These are phyloP conservation scores for Phyllostomus hastatus DNA, from an alignment of 2,113 vertebrate species.

Conservation along the genomic window DNA sequence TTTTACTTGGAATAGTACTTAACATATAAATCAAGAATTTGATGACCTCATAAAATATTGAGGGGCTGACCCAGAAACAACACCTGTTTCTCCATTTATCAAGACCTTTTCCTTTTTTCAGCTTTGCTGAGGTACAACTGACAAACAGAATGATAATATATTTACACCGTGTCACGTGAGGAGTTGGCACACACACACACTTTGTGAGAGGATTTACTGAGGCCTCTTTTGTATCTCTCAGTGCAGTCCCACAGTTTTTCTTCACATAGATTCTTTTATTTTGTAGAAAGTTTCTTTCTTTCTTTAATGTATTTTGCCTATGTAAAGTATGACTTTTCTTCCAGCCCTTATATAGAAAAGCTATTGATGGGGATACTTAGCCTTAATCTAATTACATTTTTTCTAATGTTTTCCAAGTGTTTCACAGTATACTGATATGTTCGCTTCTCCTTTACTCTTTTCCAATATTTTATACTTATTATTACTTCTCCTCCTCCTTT, in stretches of 20 bases:
- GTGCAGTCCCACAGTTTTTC: not conserved
- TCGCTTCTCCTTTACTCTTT: not conserved
- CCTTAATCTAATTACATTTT: not conserved
- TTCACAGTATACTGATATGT: not conserved
- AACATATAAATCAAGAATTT: not conserved
- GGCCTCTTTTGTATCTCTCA: not conserved
- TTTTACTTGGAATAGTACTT: not conserved
- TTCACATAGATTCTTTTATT: not conserved
- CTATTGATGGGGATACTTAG: not conserved
- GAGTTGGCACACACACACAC: not conserved
- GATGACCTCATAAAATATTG: constrained; percentile 15
- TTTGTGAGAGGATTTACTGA: not conserved
- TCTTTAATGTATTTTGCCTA: not conserved
- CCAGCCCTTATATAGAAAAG: not conserved
- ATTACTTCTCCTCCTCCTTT: not conserved
- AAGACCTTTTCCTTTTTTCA: not conserved
- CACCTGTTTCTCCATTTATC: not conserved
- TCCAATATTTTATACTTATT: not conserved
- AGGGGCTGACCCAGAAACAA: not conserved
- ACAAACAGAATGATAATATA: not conserved
- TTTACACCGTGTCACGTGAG: not conserved
- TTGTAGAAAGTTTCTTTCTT: not conserved
- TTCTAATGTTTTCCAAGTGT: not conserved
- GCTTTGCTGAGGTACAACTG: not conserved
- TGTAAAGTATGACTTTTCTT: not conserved